Evolutionary conservation across 2,888 invertebrate genomes (phyloP), one percentile per base, ranked within the genome.

Genomic region (Frankliniella intonsa): DNA sequence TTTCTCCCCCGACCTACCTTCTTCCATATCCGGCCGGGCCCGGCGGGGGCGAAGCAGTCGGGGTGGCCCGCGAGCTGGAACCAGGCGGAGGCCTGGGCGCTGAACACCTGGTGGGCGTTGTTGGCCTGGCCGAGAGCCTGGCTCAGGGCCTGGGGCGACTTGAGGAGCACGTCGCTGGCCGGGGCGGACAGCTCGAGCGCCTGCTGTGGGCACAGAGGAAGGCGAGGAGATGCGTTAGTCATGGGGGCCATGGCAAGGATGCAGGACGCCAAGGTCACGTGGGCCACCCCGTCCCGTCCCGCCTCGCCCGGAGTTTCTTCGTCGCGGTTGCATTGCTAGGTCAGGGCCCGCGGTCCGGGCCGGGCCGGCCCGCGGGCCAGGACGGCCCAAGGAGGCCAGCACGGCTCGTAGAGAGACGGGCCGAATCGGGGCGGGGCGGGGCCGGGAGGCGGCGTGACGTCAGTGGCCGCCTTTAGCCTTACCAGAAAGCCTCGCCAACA

Each of bases 21-120:
- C 88, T 98, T 98, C 93, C 97, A 97, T 81, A 98, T 96, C 19
- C 97, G 96, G 84, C 96, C 96, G 14, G 96, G 95, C 0, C 97
- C 95, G 0, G 97, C 97, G 8, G 97, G 97, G 0, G 97, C 96
- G 89, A 98, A 92, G 84, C 96, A 95, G 84, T 97, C 97, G 82
- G 94, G 94, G 89, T 98, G 98, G 0, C 97, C 98, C 19, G 97
- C 95, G 84, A 98, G 89, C 88, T 97, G 97, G 88, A 97, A 94
- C 97, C 97, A 97, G 22, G 89, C 80, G n/a, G 51, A 49, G 50
- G 27, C 49, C 76, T 38, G 65, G 22, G 19, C 22, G 80, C 80
- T 22, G 69, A 14, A 55, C 69, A 22, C 22, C 69, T 22, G 69
- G 22, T 55, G 87, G 86, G 38, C 87, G 84, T 12, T 84, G 84